Evolutionary conservation across 2,888 invertebrate genomes (phyloP).

Genomic region (Drosophila mercatorum): DNA sequence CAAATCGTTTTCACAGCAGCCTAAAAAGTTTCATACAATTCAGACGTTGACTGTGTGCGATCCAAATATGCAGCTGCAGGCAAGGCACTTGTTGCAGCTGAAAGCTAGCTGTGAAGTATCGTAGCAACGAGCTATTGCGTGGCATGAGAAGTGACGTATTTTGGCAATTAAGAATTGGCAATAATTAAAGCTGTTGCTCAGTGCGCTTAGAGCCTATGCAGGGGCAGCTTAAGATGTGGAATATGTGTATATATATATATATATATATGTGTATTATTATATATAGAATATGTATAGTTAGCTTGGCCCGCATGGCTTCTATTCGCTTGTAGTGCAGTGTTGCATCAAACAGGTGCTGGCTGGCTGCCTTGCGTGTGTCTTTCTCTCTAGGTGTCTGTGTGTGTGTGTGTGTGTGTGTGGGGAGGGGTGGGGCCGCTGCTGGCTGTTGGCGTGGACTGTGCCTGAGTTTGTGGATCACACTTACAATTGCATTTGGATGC

Average conservation of each 20-base stretch:
- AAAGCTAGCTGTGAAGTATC: neutral
- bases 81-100: neutral
- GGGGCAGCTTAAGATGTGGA: neutral
- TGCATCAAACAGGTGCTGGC: slow-evolving; percentile 22
- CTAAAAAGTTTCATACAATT: neutral
- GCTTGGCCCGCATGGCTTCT: neutral
- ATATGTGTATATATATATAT: neutral
- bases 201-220: neutral
- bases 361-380: neutral
- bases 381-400: neutral
- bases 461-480: slow-evolving; percentile 19
- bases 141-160: neutral
- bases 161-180: neutral
- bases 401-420: slow-evolving; percentile 1
- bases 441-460: neutral
- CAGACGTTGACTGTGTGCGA: neutral
- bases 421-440: neutral
- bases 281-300: neutral
- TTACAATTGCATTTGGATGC: slow-evolving; percentile 17
- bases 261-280: neutral
- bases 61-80: neutral
- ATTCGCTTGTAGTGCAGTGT: slow-evolving; percentile 29
- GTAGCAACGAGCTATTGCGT: neutral
- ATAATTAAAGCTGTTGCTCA: neutral
- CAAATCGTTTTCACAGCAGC: neutral